Conservation (phyloP, 2,888 invertebrate species). For the Zaprionus lineosus region DNA sequence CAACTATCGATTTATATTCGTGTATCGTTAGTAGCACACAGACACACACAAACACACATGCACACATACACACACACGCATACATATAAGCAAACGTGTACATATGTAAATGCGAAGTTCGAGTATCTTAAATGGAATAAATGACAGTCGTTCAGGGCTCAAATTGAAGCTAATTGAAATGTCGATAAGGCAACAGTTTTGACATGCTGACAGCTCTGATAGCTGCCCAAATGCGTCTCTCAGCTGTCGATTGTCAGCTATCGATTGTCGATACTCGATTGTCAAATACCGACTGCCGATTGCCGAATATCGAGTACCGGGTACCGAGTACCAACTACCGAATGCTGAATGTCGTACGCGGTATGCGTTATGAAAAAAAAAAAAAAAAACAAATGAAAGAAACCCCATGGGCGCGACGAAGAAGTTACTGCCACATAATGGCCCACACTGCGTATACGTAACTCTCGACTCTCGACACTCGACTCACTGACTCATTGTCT, state of each 20-base stretch:
- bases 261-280: conserved; percentile 1
- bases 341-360: too few relatives aligned
- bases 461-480: too few relatives aligned
- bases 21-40: too few relatives aligned
- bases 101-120: conserved; percentile 41
- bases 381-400: too few relatives aligned
- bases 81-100: conserved; percentile 1
- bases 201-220: conserved; percentile 65
- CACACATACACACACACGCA: not conserved
- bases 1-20: conserved; percentile 60
- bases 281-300: not conserved
- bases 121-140: conserved; percentile 24
- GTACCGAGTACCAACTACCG: too few relatives aligned
- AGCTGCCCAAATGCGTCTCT: conserved; percentile 4
- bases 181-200: conserved; percentile 75
- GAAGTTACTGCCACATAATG: conserved; percentile 65
- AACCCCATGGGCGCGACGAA: conserved; percentile 43
- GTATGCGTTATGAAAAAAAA: too few relatives aligned
- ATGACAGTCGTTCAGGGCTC: conserved; percentile 58
- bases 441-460: conserved; percentile 68
- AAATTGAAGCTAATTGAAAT: conserved; percentile 74
- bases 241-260: too few relatives aligned
- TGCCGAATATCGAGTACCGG: too few relatives aligned
- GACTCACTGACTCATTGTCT: conserved; percentile 53
- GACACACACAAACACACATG: not conserved